Base-by-base conservation (phyloP, 2,797 vertebrate species). In the Parauchenoglanis ngamensis region DNA sequence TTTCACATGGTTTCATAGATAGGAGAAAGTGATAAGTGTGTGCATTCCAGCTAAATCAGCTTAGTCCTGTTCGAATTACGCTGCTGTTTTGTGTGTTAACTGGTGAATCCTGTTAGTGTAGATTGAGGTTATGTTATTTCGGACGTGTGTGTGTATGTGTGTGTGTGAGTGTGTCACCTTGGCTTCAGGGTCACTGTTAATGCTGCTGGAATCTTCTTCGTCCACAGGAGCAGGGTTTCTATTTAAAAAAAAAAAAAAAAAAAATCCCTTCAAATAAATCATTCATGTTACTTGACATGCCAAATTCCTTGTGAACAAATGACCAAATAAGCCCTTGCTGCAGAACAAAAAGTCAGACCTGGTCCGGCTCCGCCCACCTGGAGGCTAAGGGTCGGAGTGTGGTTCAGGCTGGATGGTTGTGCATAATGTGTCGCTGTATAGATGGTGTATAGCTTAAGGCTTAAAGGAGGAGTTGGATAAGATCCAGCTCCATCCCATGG, bases 181-280 rank as follows among this genome's bases (percentile, higher is more conserved):
- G 90, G 96, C 92, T 93, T 98, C 98, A 49, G 98, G 96, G 93
- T 99, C 97, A 91, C 95, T 97, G 94, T 97, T 98, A 93, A 94
- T 92, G 61, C 94, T 96, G 89, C 93, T 95, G 19, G 96, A 96
- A 92, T 98, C 97, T 4, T 98, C 97, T 77, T 98, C 97, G 73
- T 98, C 97, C 52, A 94, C 94, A 3, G 95, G 93, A 25, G 96
- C 96, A 89, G 93, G 96, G 93, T 96, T 97, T 96, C 98, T 99
- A 61, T 57, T 28, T 8, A 72, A 44, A 79, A 79, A 68, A 84
- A 35, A 79, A 12, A 56, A 13, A 79, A 25, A 15, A 10, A 35
- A 35, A 31, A 40, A 5, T 1, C 2, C 1, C 1, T 49, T 49
- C 46, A 49, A 49, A 31, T 28, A 6, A 65, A 63, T 35, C 21